Evolutionary conservation across 2,888 invertebrate species (phyloP).

Genomic region (Morinoia aosen): DNA sequence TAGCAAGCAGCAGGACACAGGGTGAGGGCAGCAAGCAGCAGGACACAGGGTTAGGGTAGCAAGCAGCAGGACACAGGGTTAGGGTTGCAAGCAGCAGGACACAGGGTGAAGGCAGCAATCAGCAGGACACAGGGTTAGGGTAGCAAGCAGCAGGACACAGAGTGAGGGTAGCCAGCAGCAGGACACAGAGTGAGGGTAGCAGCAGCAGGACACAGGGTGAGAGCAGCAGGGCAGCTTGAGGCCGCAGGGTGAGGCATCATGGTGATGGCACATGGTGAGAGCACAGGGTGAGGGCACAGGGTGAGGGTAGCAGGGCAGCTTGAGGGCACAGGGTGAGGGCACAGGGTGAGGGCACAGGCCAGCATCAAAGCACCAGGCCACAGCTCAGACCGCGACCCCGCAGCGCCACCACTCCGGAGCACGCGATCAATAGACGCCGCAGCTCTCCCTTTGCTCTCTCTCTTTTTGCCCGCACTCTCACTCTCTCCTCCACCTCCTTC

Average conservation of each 20-base stretch:
- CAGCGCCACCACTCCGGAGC: not conserved
- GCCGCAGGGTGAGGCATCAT: not conserved
- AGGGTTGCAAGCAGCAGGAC: too few species aligned
- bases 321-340: constrained; percentile 19
- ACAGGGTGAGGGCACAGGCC: constrained; percentile 18
- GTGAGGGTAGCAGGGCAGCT: too few species aligned
- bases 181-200: not conserved
- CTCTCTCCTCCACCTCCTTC: not conserved
- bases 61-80: too few species aligned
- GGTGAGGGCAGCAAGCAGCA: too few species aligned
- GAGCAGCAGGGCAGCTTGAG: not conserved
- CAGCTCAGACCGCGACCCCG: constrained; percentile 9
- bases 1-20: too few species aligned
- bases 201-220: not conserved
- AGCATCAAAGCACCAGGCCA: not conserved
- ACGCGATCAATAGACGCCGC: not conserved
- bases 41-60: too few species aligned
- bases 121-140: too few species aligned
- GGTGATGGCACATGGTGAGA: not conserved
- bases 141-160: too few species aligned
- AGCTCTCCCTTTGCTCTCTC: not conserved
- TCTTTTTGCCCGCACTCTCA: not conserved
- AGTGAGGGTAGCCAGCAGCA: not conserved
- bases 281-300: constrained; percentile 1
- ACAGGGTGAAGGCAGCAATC: too few species aligned